phyloP scores from a whole-genome alignment of 2,888 invertebrate genomes.

The Cheilosia vernalis region DNA sequence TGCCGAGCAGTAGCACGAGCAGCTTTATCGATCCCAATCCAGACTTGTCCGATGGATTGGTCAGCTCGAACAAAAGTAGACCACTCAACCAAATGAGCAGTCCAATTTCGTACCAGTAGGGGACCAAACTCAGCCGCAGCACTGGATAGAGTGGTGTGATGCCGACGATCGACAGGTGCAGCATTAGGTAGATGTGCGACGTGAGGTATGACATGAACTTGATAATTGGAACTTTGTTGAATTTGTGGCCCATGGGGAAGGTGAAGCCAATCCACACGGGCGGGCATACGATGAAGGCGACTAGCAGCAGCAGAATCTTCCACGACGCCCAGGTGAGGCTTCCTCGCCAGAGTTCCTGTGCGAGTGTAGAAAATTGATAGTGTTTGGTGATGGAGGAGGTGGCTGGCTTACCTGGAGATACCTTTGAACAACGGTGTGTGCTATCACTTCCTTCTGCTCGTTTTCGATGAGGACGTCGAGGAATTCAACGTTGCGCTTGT shows the following conservation, averaged over 20 bases:
- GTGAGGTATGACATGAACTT: slow-evolving; percentile 99
- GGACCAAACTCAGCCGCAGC: slow-evolving; percentile 90
- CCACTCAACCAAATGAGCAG: slow-evolving; percentile 97
- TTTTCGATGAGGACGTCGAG: slow-evolving; percentile 98
- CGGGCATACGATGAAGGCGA: slow-evolving; percentile 96
- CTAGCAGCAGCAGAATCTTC: slow-evolving; percentile 96
- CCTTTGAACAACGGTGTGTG: slow-evolving; percentile 98
- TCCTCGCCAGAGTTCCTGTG: slow-evolving; percentile 98
- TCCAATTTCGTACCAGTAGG: slow-evolving; percentile 98
- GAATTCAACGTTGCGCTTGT: slow-evolving; percentile 96
- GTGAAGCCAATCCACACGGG: slow-evolving; percentile 98
- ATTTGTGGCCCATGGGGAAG: slow-evolving; percentile 96
- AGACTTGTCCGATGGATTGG: slow-evolving; percentile 98
- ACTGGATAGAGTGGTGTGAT: slow-evolving; percentile 94
- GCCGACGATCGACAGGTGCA: slow-evolving; percentile 94
- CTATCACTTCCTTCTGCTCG: slow-evolving; percentile 98
- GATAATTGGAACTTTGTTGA: slow-evolving; percentile 99
- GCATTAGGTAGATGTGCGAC: slow-evolving; percentile 98
- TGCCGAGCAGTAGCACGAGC: slow-evolving; percentile 93
- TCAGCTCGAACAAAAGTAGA: slow-evolving; percentile 96
- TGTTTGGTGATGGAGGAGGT: slow-evolving; percentile 23
- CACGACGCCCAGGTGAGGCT: slow-evolving; percentile 98
- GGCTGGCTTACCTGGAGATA: slow-evolving; percentile 92
- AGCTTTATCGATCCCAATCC: slow-evolving; percentile 97
- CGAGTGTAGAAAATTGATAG: slow-evolving; percentile 72